These are phyloP conservation scores for Philaenus spumarius DNA, from an alignment of 1,140 invertebrate genomes.

Conservation along the genomic window DNA sequence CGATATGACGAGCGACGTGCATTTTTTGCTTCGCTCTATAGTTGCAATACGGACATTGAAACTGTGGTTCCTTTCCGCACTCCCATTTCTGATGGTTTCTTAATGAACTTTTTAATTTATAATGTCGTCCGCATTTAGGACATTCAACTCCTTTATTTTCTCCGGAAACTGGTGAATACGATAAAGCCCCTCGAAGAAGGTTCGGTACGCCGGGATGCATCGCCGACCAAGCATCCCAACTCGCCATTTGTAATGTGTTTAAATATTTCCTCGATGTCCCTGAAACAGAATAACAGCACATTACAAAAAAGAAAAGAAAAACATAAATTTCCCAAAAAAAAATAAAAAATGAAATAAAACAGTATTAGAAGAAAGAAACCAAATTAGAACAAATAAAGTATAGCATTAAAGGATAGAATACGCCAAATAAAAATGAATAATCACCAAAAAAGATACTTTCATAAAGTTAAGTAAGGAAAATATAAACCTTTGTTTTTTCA, in stretches of 20 bases:
- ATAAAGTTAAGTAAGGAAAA: too few relatives aligned
- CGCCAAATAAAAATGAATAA: too few relatives aligned
- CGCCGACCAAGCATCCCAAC: slow-evolving; percentile 29
- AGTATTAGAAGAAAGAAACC: too few relatives aligned
- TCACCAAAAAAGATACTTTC: too few relatives aligned
- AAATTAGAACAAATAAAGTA: too few relatives aligned
- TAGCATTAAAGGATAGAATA: too few relatives aligned
- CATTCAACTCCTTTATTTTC: slow-evolving; percentile 49
- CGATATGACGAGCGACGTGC: slow-evolving; percentile 69
- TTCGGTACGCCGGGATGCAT: slow-evolving; percentile 20
- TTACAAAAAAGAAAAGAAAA: slow-evolving; percentile 16
- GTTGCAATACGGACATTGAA: slow-evolving; percentile 73
- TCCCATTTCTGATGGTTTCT: slow-evolving; percentile 84
- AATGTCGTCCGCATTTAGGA: slow-evolving; percentile 69
- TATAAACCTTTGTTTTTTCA: too few relatives aligned
- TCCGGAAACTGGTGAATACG: not conserved
- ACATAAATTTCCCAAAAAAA: not conserved
- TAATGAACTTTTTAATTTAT: slow-evolving; percentile 76
- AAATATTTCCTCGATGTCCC: too few relatives aligned
- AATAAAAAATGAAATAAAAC: not conserved
- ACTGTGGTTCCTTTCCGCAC: slow-evolving; percentile 76
- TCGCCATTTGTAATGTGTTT: slow-evolving; percentile 11
- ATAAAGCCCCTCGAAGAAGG: slow-evolving; percentile 18
- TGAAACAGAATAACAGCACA: not conserved
- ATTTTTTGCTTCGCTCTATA: slow-evolving; percentile 78